phyloP scores from a whole-genome alignment of 2,888 invertebrate genomes.

The Choristoneura rosaceana region DNA sequence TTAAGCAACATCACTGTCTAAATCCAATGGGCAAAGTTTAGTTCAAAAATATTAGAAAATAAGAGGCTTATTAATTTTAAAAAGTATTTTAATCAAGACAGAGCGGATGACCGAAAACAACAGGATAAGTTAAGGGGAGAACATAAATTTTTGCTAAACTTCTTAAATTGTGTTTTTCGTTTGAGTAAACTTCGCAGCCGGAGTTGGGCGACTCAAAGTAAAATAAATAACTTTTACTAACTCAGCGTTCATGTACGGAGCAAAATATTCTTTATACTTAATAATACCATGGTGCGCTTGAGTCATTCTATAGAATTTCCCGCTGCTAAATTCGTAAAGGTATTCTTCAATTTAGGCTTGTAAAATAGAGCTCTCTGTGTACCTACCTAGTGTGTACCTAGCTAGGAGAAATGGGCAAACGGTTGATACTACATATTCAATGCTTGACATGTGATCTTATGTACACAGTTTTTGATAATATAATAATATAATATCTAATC shows the following conservation, averaged over 20 bases:
- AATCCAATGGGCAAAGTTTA: conserved; percentile 24
- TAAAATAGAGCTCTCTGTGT: too few relatives aligned
- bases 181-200: conserved; percentile 55
- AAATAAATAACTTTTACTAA: conserved; percentile 55
- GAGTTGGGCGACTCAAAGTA: conserved; percentile 45
- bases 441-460: too few relatives aligned
- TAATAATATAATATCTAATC: too few relatives aligned
- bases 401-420: too few relatives aligned
- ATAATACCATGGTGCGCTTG: conserved; percentile 41
- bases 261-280: conserved; percentile 44
- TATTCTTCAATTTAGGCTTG: background rate
- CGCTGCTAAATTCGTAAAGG: background rate
- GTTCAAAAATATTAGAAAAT: conserved; percentile 18
- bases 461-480: too few relatives aligned
- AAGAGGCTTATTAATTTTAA: conserved; percentile 42
- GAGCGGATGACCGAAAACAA: conserved; percentile 55
- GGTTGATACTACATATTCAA: too few relatives aligned
- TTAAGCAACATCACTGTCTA: conserved; percentile 4
- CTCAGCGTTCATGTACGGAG: conserved; percentile 51
- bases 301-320: conserved; percentile 11
- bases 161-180: conserved; percentile 64
- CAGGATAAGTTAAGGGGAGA: conserved; percentile 50
- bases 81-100: conserved; percentile 57
- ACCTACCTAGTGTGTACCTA: too few relatives aligned
- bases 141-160: conserved; percentile 56